A percentile compares a stretch with the other conserved stretches of the same genome.
These are phyloP conservation scores for Xiphias gladius DNA, from an alignment of 2,113 vertebrate genomes.

Conservation along the genomic window DNA sequence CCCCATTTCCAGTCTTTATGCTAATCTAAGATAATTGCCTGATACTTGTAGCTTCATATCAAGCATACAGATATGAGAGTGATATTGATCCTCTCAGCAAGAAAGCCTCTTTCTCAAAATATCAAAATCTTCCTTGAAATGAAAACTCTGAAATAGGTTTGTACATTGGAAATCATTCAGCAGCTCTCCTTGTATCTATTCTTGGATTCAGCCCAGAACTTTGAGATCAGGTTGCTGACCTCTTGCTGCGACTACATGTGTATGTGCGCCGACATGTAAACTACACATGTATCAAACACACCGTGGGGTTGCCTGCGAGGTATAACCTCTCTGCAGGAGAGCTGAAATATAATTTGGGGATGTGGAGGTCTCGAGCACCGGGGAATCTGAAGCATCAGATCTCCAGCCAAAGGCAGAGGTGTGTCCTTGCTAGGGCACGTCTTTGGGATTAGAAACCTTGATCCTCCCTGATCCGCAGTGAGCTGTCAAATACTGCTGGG, in stretches of 20 bases:
- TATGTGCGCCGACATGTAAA: conserved; percentile 26
- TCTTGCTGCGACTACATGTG: conserved; percentile 34
- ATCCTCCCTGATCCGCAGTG: conserved; percentile 69
- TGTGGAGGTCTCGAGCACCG: conserved; percentile 34
- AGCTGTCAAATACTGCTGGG: conserved; percentile 69
- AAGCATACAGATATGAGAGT: background rate
- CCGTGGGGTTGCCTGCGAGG: conserved; percentile 39
- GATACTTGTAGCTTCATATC: background rate
- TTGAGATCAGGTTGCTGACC: conserved; percentile 23
- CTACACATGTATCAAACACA: conserved; percentile 49
- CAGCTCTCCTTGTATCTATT: background rate
- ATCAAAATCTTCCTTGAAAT: background rate
- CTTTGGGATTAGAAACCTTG: conserved; percentile 77
- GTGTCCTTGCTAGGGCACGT: conserved; percentile 65
- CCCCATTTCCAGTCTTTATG: background rate
- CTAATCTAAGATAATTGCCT: background rate
- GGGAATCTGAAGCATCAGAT: conserved; percentile 56
- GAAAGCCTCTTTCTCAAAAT: too few relatives aligned
- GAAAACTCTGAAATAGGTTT: background rate
- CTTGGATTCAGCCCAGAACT: conserved; percentile 11
- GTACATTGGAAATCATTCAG: background rate
- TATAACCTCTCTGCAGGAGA: conserved; percentile 56
- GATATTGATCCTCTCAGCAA: background rate
- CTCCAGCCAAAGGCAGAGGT: conserved; percentile 68
- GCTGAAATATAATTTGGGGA: conserved; percentile 72